These are phyloP conservation scores for Amphipyra tragopoginis DNA, from an alignment of 2,888 invertebrate genomes.

Conservation along the genomic window DNA sequence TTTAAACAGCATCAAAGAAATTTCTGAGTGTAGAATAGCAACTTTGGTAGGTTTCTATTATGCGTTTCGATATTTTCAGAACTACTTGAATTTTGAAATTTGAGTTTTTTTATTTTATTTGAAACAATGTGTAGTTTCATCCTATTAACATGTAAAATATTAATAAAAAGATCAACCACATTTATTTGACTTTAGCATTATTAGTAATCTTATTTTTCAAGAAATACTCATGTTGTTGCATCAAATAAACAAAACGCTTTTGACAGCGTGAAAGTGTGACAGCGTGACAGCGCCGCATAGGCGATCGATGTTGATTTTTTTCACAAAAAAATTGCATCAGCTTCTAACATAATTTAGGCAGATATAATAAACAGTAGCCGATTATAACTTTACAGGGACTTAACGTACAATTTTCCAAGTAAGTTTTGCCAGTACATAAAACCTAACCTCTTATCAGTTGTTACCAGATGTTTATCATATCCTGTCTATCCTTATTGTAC, in stretches of 20 bases:
- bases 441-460: constrained; percentile 36
- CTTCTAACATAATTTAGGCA: constrained; percentile 15
- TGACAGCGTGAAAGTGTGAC: constrained; percentile 1
- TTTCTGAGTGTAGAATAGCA: neutral
- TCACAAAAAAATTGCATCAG: constrained; percentile 35
- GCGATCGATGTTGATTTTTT: constrained; percentile 49
- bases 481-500: neutral
- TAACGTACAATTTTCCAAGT: constrained; percentile 14
- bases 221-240: no score
- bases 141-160: no score
- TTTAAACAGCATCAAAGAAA: neutral
- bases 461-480: constrained; percentile 4
- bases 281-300: neutral
- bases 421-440: constrained; percentile 15
- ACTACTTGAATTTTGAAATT: no score
- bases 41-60: neutral
- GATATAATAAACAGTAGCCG: constrained; percentile 9
- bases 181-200: no score
- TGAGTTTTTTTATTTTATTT: no score
- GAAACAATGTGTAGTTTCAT: no score
- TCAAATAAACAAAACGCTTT: constrained; percentile 1
- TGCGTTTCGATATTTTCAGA: neutral
- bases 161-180: no score
- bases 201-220: no score
- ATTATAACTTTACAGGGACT: constrained; percentile 11